Base-by-base conservation (phyloP, 2,113 vertebrate species). In the Proterorhinus semilunaris region DNA sequence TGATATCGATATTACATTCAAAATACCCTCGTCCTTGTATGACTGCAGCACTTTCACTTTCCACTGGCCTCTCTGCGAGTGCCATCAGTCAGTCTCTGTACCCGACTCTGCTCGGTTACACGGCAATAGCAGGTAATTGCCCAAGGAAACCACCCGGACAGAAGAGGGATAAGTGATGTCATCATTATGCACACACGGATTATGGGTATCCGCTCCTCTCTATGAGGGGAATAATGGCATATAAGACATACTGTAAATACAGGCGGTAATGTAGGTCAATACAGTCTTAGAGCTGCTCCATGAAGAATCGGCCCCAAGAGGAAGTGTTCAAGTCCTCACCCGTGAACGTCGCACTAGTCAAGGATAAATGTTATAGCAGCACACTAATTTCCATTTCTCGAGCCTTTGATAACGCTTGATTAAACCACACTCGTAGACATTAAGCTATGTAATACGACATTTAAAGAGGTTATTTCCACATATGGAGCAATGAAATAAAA, bases 201-300 rank as follows among this genome's bases (percentile, higher is more conserved):
- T 71, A 73, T 67, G 43, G 71, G 54, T 6, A 10, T 76, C 67
- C n/a, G 48, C 69, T 78, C 72, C 7, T 75, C 71, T 65, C 17
- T 54, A 10, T 5, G 3, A 68, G 65, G 17, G 65, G 71, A 63
- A 55, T 55, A 76, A 69, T 9, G 50, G 49, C 62, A 66, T 44
- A 66, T 46, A 66, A 78, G 62, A 74, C 52, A 45, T 58, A 72
- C 69, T 70, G 66, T 47, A 76, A 87, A 83, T 70, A 79, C 55
- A 68, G 71, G 55, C 73, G 83, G 65, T 52, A 80, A 82, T 77
- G 69, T 84, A 77, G 83, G 87, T 86, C 83, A 86, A 58, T 66
- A 50, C 66, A 70, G 79, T 81, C 66, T 86, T 80, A 74, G 50
- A 74, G 76, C 68, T 62, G 64, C 68, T 73, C 68, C 54, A 6